Percentiles rank a stretch among this genome's conserved stretches.
Conservation (phyloP, 1,140 invertebrate genomes). For the Ditylenchus dipsaci region DNA sequence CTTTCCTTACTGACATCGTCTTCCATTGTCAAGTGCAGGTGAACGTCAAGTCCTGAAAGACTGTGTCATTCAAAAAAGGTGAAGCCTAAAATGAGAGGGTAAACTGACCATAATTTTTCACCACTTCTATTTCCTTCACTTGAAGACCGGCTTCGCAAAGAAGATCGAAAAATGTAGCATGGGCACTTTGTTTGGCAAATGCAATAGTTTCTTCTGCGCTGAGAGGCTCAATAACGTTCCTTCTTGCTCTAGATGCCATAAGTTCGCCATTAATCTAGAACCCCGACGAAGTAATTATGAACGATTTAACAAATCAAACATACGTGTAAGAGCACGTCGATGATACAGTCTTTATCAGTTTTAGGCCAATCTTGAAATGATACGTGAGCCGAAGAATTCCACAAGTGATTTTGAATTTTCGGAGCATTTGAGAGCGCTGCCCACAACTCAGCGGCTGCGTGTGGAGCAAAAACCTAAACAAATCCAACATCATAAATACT, state of each 20-base stretch:
- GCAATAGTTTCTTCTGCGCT: background rate
- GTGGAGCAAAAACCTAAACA: conserved; percentile 48
- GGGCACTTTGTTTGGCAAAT: conserved; percentile 3
- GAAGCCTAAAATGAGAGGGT: no score
- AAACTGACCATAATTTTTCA: conserved; percentile 12
- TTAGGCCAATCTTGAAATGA: conserved; percentile 42
- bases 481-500: no score
- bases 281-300: no score
- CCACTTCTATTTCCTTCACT: conserved; percentile 5
- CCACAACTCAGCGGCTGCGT: conserved; percentile 48
- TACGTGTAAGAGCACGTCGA: conserved; percentile 47
- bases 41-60: conserved; percentile 20
- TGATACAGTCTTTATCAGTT: conserved; percentile 37
- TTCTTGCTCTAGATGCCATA: no score
- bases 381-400: conserved; percentile 14
- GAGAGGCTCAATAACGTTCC: background rate
- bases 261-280: no score
- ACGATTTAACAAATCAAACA: no score
- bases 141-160: conserved; percentile 9
- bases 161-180: conserved; percentile 20
- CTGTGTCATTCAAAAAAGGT: no score
- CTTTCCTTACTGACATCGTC: conserved; percentile 14
- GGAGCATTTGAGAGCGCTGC: conserved; percentile 14
- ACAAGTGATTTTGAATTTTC: conserved; percentile 9
- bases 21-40: conserved; percentile 13